Evolutionary conservation across 2,888 invertebrate genomes (phyloP), one percentile per base, ranked within the genome.

Genomic region (Ditylenchus weischeri): DNA sequence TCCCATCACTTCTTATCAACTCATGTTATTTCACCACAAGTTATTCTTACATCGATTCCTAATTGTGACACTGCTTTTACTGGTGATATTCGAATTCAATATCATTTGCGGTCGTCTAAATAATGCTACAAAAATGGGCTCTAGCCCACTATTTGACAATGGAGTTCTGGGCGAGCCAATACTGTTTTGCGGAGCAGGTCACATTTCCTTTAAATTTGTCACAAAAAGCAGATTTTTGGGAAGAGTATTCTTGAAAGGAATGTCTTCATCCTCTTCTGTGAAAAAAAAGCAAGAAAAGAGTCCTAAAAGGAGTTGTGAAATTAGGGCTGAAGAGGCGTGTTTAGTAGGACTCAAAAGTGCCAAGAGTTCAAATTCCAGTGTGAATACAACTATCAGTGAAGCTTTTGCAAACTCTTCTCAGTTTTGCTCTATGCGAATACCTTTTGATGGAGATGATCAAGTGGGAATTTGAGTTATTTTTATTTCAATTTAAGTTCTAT

Each of bases 191-290:
- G 62, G 48, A 11, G 62, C 62, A 7, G 43, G 43, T 10, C 48
- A 47, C 11, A 62, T 62, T 8, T 47, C 49, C 7, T 48, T 62
- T n/a, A 18, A 47, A 7, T 23, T 62, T 48, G 23, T 8, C 7
- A 62, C 62, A 62, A 43, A 48, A 47, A 23, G n/a, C 23, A 23
- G 23, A 47, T 62, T 62, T 62, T 10, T 48, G 48, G 62, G 62
- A 11, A 36, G 62, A 49, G 23, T 62, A 15, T 62, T 62, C 23
- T 11, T 62, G 13, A 62, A 62, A 47, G 48, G 62, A 21, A 59
- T 59, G 59, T 21, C 59, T 19, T 59, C 59, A 35, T 10, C 4
- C 48, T 23, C 18, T 47, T 47, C 13, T 10, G 5, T 48, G 13
- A 47, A 21, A n/a, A 48, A 47, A 19, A 21, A 47, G 3, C 23